Percentiles rank a stretch among this genome's conserved stretches.
Evolutionary conservation across 1,140 invertebrate genomes (phyloP).

Genomic region (Leptinotarsa defecta): DNA sequence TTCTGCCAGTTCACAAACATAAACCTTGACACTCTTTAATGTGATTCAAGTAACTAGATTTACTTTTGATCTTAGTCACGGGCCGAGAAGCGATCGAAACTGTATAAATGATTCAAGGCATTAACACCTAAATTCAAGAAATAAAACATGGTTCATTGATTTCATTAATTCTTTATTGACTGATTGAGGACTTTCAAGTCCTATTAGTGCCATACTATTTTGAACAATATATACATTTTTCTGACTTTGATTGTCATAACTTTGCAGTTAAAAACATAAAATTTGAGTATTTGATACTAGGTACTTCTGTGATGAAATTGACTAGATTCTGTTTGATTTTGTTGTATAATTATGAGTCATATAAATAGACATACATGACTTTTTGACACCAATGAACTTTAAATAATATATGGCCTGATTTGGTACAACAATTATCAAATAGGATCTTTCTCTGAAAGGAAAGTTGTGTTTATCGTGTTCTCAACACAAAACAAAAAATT

Average conservation of each 20-base stretch:
- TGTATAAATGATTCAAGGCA: no score
- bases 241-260: conserved; percentile 14
- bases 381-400: no score
- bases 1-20: no score
- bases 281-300: conserved; percentile 16
- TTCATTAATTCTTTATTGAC: conserved; percentile 16
- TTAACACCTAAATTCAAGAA: neutral
- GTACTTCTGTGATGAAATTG: conserved; percentile 8
- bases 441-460: neutral
- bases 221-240: conserved; percentile 16
- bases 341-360: neutral
- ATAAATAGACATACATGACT: no score
- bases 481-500: neutral
- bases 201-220: conserved; percentile 11
- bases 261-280: neutral
- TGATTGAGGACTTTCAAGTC: conserved; percentile 3
- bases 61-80: no score
- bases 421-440: neutral
- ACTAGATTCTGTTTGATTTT: neutral
- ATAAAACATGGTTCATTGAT: conserved; percentile 2
- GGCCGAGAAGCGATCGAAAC: no score
- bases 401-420: no score
- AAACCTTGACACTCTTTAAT: no score
- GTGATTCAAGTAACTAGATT: no score
- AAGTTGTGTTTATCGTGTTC: neutral